Base-by-base conservation (phyloP, 2,888 invertebrate genomes). In the Amphimallon solstitiale region DNA sequence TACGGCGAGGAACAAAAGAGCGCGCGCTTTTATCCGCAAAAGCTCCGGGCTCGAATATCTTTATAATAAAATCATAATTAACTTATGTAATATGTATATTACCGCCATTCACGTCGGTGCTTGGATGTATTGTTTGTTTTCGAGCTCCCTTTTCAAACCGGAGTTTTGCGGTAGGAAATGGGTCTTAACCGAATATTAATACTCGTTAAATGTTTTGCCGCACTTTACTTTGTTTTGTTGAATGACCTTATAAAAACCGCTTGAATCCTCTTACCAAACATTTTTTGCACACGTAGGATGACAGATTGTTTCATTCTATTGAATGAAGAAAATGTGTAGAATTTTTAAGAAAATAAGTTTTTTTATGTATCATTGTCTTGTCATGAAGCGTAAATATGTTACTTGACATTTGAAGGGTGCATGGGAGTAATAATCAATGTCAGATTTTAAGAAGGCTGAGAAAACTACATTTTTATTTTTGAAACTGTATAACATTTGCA, bases 1-100 rank as follows among this genome's bases (percentile, higher is more conserved):
- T 17, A 2, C 2, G 43, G 14, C 7, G 43, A 15, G 14, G 43
- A 43, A 43, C 43, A 43, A 43, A 43, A 43, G 43, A 43, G 43
- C 43, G 43, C 12, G 43, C 43, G 43, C 43, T 43, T 65, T 69
- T 69, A 67, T 69, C 48, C 43, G 46, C 21, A 40, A n/a, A 61
- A 48, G 45, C 40, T 49, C 34, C 63, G 37, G 40, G 15, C 52
- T 46, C 45, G 38, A 43, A 66, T 65, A 70, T 63, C 71, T 67
- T 74, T 71, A 74, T 76, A 76, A 77, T 78, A 77, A 78, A n/a
- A 76, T 78, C 78, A 78, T 77, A 79, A 79, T 78, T 78, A 78
- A 78, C 76, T 78, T 78, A 77, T 77, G 78, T 75, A 78, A 77
- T 69, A 70, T 67, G 68, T 66, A 68, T 68, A 68, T 67, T 67